These are phyloP conservation scores for Callorhinus ursinus DNA, from an alignment of 2,113 vertebrate species.

Conservation along the genomic window DNA sequence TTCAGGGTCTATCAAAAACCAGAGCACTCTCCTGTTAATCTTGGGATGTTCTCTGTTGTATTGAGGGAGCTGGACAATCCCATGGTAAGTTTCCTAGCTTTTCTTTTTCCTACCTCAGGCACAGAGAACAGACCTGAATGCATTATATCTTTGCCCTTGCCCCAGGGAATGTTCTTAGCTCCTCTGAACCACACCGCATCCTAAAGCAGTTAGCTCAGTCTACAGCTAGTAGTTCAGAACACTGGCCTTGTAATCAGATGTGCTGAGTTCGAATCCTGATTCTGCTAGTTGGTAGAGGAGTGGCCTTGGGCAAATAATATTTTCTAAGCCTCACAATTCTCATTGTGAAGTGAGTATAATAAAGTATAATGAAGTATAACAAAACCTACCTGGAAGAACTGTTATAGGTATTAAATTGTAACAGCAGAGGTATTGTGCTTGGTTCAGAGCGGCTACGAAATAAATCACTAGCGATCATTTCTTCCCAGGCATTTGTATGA, in stretches of 20 bases:
- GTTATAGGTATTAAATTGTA: background rate
- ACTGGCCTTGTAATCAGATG: background rate
- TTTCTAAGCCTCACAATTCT: background rate
- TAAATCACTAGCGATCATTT: background rate
- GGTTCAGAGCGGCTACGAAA: background rate
- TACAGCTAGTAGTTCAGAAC: background rate
- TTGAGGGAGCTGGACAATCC: background rate
- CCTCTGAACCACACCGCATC: background rate
- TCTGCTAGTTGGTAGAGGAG: background rate
- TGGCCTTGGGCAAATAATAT: background rate
- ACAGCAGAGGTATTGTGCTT: background rate
- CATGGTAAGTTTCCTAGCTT: background rate
- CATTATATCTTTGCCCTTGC: background rate
- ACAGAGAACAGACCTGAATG: background rate
- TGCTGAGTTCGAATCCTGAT: background rate
- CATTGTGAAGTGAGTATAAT: background rate
- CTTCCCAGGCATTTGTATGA: background rate
- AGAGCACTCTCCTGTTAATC: background rate
- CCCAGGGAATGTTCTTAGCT: background rate
- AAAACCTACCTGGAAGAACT: background rate
- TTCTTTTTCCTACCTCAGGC: background rate
- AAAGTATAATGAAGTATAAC: background rate
- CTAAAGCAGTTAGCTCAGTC: background rate
- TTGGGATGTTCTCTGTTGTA: background rate
- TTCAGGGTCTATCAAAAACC: background rate